These are phyloP conservation scores for Timema podura DNA, from an alignment of 2,888 invertebrate genomes.

Conservation along the genomic window DNA sequence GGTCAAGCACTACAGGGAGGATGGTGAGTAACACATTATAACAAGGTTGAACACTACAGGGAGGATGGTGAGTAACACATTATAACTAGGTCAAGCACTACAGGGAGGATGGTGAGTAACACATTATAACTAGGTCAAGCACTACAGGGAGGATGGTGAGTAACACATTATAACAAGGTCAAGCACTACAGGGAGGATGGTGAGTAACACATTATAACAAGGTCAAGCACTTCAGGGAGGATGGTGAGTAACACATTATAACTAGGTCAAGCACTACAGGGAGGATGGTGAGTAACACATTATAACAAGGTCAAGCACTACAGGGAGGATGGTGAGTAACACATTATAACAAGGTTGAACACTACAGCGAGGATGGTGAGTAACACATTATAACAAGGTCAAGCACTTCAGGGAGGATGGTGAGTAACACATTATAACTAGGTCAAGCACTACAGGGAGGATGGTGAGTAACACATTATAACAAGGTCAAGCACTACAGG, in stretches of 20 bases:
- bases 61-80: slow-evolving; percentile 39
- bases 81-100: too few relatives aligned
- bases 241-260: slow-evolving; percentile 37
- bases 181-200: slow-evolving; percentile 4
- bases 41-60: slow-evolving; percentile 44
- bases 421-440: not conserved
- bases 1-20: not conserved
- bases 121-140: slow-evolving; percentile 44
- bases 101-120: slow-evolving; percentile 14
- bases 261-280: too few relatives aligned
- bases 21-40: too few relatives aligned
- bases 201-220: too few relatives aligned
- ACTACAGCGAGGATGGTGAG: slow-evolving; percentile 7
- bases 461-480: too few relatives aligned
- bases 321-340: slow-evolving; percentile 40
- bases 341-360: too few relatives aligned
- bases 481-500: slow-evolving; percentile 44
- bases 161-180: too few relatives aligned
- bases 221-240: slow-evolving; percentile 42
- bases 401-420: slow-evolving; percentile 45
- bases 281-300: slow-evolving; percentile 18
- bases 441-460: not conserved
- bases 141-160: slow-evolving; percentile 43
- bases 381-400: too few relatives aligned
- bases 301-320: slow-evolving; percentile 45